Evolutionary conservation across 2,113 vertebrate species (phyloP).

Genomic region (Verasper variegatus): DNA sequence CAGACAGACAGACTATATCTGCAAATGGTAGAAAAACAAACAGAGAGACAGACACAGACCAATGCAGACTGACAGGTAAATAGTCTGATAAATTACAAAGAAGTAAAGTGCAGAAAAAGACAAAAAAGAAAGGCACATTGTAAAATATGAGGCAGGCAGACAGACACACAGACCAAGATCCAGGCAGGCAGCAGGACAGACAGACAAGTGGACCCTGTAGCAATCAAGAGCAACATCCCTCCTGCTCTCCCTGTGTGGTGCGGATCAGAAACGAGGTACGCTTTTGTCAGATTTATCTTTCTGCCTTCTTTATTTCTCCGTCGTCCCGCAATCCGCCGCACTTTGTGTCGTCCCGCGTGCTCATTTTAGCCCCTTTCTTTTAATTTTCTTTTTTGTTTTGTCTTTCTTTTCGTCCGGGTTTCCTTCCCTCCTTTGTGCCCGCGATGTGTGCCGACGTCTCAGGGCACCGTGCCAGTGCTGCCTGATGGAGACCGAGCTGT

Average conservation of each 20-base stretch:
- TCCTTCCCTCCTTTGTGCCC: slow-evolving; percentile 72
- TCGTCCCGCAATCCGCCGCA: slow-evolving; percentile 5
- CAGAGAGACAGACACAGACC: neutral
- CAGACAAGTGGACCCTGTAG: slow-evolving; percentile 58
- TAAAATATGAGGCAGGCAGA: slow-evolving; percentile 9
- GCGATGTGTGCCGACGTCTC: slow-evolving; percentile 70
- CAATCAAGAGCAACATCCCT: slow-evolving; percentile 60
- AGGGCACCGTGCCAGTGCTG: slow-evolving; percentile 76
- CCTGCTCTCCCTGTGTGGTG: slow-evolving; percentile 39
- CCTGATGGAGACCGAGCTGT: slow-evolving; percentile 59
- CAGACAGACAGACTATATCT: neutral
- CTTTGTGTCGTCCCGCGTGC: slow-evolving; percentile 41
- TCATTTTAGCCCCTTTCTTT: slow-evolving; percentile 42
- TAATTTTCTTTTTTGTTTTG: slow-evolving; percentile 25
- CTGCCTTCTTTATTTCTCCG: slow-evolving; percentile 20
- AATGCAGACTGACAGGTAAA: neutral
- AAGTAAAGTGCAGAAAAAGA: slow-evolving; percentile 10
- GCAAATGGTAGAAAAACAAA: neutral
- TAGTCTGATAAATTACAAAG: neutral
- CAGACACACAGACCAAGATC: slow-evolving; percentile 7
- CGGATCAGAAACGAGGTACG: slow-evolving; percentile 61
- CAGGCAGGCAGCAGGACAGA: slow-evolving; percentile 40
- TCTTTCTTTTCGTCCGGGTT: slow-evolving; percentile 46
- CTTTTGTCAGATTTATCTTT: slow-evolving; percentile 34
- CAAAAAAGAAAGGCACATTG: slow-evolving; percentile 15